These are phyloP conservation scores for Urocyon cinereoargenteus DNA, from an alignment of 2,797 vertebrate species.

Conservation along the genomic window DNA sequence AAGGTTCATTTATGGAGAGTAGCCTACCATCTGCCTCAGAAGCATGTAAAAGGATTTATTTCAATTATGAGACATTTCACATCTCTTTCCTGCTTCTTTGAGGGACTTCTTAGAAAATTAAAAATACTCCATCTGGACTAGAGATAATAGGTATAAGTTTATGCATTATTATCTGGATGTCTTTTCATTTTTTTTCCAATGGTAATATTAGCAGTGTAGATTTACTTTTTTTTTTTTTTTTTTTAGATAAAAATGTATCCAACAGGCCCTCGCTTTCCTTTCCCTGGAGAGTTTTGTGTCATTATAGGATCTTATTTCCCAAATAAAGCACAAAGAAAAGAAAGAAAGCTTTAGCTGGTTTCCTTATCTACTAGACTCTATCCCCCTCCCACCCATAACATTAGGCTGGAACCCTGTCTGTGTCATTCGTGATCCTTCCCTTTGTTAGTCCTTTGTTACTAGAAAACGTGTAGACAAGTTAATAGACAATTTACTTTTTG, in stretches of 20 bases:
- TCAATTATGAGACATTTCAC: conserved; percentile 1
- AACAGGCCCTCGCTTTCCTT: neutral
- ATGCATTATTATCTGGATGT: neutral
- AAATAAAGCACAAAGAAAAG: neutral
- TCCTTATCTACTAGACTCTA: neutral
- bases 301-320: neutral
- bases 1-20: neutral
- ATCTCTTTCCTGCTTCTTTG: conserved; percentile 36
- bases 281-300: conserved; percentile 14
- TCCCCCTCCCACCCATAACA: neutral
- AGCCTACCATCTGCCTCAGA: neutral
- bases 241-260: neutral
- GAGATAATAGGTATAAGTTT: neutral
- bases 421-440: neutral
- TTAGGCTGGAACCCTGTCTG: neutral
- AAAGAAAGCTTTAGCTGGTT: neutral
- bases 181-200: neutral
- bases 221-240: neutral
- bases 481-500: conserved; percentile 54
- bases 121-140: neutral
- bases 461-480: neutral
- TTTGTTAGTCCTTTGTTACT: neutral
- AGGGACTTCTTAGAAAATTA: neutral
- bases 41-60: neutral
- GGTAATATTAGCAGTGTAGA: neutral